Evolutionary conservation across 2,113 vertebrate genomes (phyloP), one percentile per base, ranked within the genome.

Genomic region (Callospermophilus lateralis): DNA sequence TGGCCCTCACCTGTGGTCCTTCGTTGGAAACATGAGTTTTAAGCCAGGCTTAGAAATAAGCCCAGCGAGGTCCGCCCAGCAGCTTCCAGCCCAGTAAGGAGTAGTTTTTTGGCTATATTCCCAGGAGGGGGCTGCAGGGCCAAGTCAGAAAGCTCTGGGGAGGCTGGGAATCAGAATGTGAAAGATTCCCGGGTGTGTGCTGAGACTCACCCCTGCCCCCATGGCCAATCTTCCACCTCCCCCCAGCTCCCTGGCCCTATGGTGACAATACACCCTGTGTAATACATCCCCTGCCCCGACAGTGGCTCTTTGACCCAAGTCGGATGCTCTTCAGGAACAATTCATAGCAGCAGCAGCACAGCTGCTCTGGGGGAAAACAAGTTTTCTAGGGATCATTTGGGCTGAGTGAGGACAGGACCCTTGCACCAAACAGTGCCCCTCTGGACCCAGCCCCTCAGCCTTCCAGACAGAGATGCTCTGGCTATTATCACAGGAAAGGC

Each of bases 281-380:
- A 28, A 30, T 16, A 20, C 4, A 22, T 68, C 42, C 68, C 34
- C 48, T 88, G 48, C 51, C 65, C 34, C 2, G 24, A 76, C 70
- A 84, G 78, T 83, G 67, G 37, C 83, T 91, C 91, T 97, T 95
- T 95, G 91, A 89, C 91, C 32, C 37, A 39, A 89, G 81, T 58
- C 88, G 4, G 26, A 0, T 65, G 72, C 42, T 91, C 83, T 89
- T 94, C 53, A 92, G 83, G 84, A 93, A 95, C 15, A 79, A 84
- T 89, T 79, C 70, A 74, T 4, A 61, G 70, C 42, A 65, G 67
- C n/a, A 72, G 28, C 55, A 76, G 58, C 84, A 42, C 34, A 58
- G 67, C 70, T 67, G 55, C 63, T 94, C 48, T 70, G 65, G 34
- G 19, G 32, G 37, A 24, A 20, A 42, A 42, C n/a, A 34, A 3